Evolutionary conservation across 2,888 invertebrate genomes (phyloP), one percentile per base, ranked within the genome.

Genomic region (Isotomurus palustris): DNA sequence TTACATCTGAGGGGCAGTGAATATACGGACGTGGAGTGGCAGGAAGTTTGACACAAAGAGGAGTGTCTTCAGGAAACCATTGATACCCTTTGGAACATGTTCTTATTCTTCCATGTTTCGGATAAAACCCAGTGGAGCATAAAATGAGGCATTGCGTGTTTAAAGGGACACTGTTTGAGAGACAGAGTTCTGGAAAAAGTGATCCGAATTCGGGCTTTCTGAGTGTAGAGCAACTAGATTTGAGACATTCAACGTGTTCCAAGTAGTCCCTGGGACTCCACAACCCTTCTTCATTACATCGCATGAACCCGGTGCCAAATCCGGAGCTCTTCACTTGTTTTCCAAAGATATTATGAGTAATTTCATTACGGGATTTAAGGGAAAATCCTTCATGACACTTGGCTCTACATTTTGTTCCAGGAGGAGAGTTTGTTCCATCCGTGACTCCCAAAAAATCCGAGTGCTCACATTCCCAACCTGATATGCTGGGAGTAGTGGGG

Each of bases 1-100:
- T 80, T 40, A 84, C 76, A 69, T 82, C 80, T 40, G 80, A 77
- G 1, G 85, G 84, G 71, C 85, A 86, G 67, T 79, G 81, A 61
- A 86, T 84, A 67, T 78, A 82, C 21, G 83, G 81, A 56, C 77
- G 75, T 40, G 78, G 76, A 50, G 75, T 72, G 29, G 68, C 63
- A 17, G 71, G 69, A 5, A 71, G 56, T 47, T 62, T 56, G 41
- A 71, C 62, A 51, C 71, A 71, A 58, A 66, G 53, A 8, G 69
- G 69, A 60, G 67, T 68, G 56, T 73, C 73, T 70, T 70, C 66
- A 25, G 70, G 69, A 56, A 69, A 68, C 68, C 69, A 71, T 36
- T 63, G 59, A 44, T 66, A 69, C 6, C 64, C 67, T 60, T 66
- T 68, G 22, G 69, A 71, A 44, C 70, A 69, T 10, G 69, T 70